phyloP scores from a whole-genome alignment of 2,113 vertebrate genomes.

The Scytalopus superciliaris region DNA sequence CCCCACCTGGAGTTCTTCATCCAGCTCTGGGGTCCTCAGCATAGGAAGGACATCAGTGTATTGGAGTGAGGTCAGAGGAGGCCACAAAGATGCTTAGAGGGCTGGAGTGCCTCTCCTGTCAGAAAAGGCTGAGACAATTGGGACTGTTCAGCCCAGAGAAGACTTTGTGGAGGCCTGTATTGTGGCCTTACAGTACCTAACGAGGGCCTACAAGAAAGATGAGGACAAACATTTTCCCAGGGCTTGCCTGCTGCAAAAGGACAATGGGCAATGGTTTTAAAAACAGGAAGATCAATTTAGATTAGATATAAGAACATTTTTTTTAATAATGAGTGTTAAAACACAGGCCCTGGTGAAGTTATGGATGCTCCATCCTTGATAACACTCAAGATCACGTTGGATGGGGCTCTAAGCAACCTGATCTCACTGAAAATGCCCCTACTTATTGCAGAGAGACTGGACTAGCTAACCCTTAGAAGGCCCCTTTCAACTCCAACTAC shows the following conservation, averaged over 20 bases:
- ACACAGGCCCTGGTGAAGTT: not conserved
- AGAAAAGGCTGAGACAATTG: not conserved
- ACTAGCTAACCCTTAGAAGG: not conserved
- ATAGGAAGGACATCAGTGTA: not conserved
- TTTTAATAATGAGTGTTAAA: not conserved
- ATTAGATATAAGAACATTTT: not conserved
- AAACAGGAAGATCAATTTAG: not conserved
- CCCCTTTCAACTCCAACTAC: not conserved
- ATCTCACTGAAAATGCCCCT: not conserved
- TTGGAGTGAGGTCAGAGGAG: not conserved
- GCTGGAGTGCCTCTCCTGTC: not conserved
- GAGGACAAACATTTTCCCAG: not conserved
- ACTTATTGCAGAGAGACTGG: not conserved
- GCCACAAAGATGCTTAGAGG: not conserved
- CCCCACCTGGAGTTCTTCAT: not conserved
- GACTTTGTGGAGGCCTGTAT: not conserved
- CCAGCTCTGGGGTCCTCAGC: not conserved
- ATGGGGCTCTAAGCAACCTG: not conserved
- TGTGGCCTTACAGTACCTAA: not conserved
- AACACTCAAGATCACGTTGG: not conserved
- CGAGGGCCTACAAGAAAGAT: not conserved
- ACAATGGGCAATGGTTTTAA: not conserved
- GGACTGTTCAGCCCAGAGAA: not conserved
- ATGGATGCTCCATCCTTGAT: not conserved
- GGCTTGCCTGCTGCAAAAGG: not conserved